Evolutionary conservation across 2,797 vertebrate species (phyloP), one percentile per base, ranked within the genome.

Genomic region (Lacerta viridis): DNA sequence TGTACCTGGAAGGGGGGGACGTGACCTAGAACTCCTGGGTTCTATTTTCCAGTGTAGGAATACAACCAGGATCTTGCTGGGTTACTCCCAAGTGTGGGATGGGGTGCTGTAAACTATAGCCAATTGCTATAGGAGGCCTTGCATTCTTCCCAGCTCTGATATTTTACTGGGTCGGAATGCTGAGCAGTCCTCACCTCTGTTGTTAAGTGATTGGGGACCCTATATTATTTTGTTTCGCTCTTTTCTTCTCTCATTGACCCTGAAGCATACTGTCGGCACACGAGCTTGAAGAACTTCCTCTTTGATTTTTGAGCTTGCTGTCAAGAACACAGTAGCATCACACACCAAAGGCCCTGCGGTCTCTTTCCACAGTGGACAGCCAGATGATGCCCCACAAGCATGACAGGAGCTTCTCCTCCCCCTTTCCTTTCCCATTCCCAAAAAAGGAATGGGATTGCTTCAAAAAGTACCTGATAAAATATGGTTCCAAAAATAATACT

Each of bases 111-210:
- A 46, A 77, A 83, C 23, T 85, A 84, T 77, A 79, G 77, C 23
- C 29, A 89, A 68, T 80, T 83, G 55, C 29, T 76, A 72, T 50
- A 43, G 43, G 46, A 29, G 3, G 74, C 29, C 66, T 13, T 13
- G 69, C 50, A 74, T 78, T 89, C 83, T 39, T 80, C 68, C 39
- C 20, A 74, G 68, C 69, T 75, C 55, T 74, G 50, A 80, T 80
- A 64, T 80, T 89, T 89, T 80, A 75, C 59, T 75, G 55, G 83
- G 29, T 72, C 55, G 27, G 76, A 80, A 80, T 50, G 36, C 23
- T 20, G 41, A 46, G 25, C 23, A 59, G 23, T 59, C 46, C 23
- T 36, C 84, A 61, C 50, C 46, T 71, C 39, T 33, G 3, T 43
- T 72, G 8, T 36, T 27, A 33, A 55, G 13, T 55, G 13, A 15